A percentile compares a stretch with the other conserved stretches of the same genome.
phyloP scores from a whole-genome alignment of 37 sponge, comb jelly and placozoan species.

The Agelas oroides region DNA sequence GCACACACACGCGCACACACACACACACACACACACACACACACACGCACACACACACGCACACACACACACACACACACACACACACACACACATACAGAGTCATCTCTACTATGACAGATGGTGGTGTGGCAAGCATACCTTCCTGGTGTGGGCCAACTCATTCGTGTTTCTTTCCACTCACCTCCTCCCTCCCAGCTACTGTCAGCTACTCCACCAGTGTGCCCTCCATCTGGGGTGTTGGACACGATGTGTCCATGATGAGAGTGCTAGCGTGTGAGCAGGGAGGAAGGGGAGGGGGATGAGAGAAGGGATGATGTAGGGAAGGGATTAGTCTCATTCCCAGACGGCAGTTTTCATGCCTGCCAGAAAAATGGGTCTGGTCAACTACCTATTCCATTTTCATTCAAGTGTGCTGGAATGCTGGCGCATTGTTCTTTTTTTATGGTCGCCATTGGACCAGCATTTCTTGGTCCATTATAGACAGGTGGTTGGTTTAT shows the following conservation, averaged over 20 bases:
- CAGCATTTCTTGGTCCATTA: too few species aligned
- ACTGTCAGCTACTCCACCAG: slow-evolving; percentile 73
- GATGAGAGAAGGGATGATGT: too few species aligned
- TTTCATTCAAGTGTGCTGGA: too few species aligned
- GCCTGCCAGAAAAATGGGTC: too few species aligned
- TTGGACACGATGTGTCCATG: slow-evolving; percentile 63
- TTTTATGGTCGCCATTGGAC: too few species aligned
- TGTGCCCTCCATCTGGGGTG: slow-evolving; percentile 76
- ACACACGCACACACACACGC: not conserved
- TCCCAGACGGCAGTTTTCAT: too few species aligned
- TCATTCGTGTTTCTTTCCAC: slow-evolving; percentile 76
- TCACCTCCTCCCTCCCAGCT: slow-evolving; percentile 77
- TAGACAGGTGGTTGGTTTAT: too few species aligned
- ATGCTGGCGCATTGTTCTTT: too few species aligned
- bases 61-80: not conserved
- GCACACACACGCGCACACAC: not conserved
- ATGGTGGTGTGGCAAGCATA: slow-evolving; percentile 86
- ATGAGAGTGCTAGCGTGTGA: slow-evolving; percentile 32
- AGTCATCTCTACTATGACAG: slow-evolving; percentile 77
- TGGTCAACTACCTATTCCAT: too few species aligned
- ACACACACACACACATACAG: slow-evolving; percentile 13
- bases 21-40: slow-evolving; percentile 5
- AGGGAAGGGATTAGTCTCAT: too few species aligned
- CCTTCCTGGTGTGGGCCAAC: slow-evolving; percentile 79
- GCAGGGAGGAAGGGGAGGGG: not conserved